These are phyloP conservation scores for Flabesymbios commensalis DNA, from an alignment of 2,888 invertebrate genomes.

Conservation along the genomic window DNA sequence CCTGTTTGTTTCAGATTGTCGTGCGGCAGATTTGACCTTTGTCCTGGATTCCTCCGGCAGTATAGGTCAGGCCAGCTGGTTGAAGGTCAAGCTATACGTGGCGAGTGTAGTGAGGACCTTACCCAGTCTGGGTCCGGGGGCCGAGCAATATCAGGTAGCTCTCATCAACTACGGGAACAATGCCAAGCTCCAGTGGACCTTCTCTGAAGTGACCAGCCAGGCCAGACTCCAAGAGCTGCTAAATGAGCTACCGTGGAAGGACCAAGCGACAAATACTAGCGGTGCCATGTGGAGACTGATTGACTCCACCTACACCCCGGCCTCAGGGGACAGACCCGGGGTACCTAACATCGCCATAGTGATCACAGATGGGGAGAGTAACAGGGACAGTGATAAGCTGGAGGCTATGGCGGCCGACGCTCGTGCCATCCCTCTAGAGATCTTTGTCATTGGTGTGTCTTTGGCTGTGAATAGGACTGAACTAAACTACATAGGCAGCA, in stretches of 20 bases:
- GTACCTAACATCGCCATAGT: constrained; percentile 43
- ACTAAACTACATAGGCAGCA: constrained; percentile 41
- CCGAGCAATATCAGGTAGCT: constrained; percentile 15
- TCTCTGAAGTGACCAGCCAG: constrained; percentile 13
- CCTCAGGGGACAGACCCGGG: constrained; percentile 44
- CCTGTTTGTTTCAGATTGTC: constrained; percentile 2
- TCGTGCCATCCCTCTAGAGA: constrained; percentile 12
- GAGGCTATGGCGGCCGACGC: constrained; percentile 25
- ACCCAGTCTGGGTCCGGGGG: constrained; percentile 18
- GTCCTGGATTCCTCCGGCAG: constrained; percentile 30
- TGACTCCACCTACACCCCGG: constrained; percentile 41
- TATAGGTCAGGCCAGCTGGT: constrained; percentile 14
- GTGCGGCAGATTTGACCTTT: constrained; percentile 18
- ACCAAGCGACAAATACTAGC: constrained; percentile 22
- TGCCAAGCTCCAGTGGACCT: constrained; percentile 20
- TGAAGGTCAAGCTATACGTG: constrained; percentile 4
- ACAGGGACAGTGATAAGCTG: constrained; percentile 26
- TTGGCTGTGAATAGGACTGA: constrained; percentile 17
- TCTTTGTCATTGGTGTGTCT: constrained; percentile 33
- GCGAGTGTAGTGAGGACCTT: constrained; percentile 10
- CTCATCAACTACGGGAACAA: constrained; percentile 22
- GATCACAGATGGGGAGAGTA: constrained; percentile 51
- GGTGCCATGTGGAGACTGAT: constrained; percentile 34
- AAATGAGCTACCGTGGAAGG: constrained; percentile 16
- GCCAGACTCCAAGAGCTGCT: constrained; percentile 4